Conservation (phyloP, 1,140 invertebrate species). For the Drosophila sp. region DNA sequence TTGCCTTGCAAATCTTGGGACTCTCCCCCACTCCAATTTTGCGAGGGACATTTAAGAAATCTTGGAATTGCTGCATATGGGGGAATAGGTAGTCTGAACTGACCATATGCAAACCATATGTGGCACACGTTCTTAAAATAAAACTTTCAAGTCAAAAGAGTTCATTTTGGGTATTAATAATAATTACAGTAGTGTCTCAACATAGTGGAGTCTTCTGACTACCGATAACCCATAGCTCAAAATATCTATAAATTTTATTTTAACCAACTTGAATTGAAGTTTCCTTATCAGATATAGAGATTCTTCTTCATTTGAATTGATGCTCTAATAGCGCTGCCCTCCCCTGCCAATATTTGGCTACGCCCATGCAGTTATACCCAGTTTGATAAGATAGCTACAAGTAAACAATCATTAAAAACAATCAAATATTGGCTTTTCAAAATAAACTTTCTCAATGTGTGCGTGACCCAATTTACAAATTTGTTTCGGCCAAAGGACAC, state of each 20-base stretch:
- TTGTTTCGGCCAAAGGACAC: not conserved
- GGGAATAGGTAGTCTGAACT: not conserved
- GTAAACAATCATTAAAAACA: constrained; percentile 5
- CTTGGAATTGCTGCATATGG: not conserved
- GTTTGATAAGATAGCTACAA: not conserved
- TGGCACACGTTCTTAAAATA: constrained; percentile 41
- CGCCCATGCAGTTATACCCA: not conserved
- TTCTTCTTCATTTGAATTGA: not conserved
- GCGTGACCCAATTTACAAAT: not conserved
- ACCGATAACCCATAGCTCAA: too few relatives aligned
- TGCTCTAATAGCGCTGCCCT: not conserved
- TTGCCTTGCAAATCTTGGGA: not conserved
- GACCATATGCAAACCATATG: constrained; percentile 20
- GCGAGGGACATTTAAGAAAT: not conserved
- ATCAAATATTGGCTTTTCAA: not conserved
- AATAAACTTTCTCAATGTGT: not conserved
- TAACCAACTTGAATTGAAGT: too few relatives aligned
- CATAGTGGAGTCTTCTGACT: too few relatives aligned
- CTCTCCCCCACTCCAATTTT: not conserved
- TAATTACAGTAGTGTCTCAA: too few relatives aligned
- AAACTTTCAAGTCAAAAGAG: constrained; percentile 29
- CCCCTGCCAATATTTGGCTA: too few relatives aligned
- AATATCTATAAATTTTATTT: too few relatives aligned
- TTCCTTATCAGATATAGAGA: too few relatives aligned
- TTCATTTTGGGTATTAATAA: not conserved